Evolutionary conservation across 1,140 invertebrate species (phyloP).

Genomic region (Zaprionus kolodkinae): DNA sequence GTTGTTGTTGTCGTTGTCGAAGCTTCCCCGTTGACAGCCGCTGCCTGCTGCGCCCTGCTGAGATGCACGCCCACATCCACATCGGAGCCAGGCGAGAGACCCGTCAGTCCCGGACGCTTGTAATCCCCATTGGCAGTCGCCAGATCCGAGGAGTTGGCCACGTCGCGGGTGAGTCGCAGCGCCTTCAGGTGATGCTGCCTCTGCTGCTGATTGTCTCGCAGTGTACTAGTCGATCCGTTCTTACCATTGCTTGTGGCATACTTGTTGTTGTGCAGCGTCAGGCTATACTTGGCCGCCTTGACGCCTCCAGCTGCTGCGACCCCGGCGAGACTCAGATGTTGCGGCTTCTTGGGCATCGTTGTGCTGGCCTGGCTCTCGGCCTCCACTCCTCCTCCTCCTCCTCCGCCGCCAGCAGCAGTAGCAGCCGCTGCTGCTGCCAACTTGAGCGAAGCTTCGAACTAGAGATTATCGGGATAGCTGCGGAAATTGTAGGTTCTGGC

Average conservation of each 20-base stretch:
- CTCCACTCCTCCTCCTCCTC: too few relatives aligned
- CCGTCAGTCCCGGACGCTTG: slow-evolving; percentile 44
- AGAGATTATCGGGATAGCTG: slow-evolving; percentile 83
- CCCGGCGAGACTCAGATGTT: slow-evolving; percentile 63
- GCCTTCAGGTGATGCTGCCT: slow-evolving; percentile 69
- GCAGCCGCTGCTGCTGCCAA: slow-evolving; percentile 61
- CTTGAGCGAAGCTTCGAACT: slow-evolving; percentile 81
- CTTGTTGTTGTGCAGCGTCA: slow-evolving; percentile 56
- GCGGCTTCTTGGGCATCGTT: slow-evolving; percentile 75
- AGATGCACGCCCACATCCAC: slow-evolving; percentile 61
- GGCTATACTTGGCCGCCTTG: slow-evolving; percentile 45
- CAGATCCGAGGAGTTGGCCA: slow-evolving; percentile 18
- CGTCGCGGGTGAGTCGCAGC: slow-evolving; percentile 60
- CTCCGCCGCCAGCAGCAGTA: too few relatives aligned
- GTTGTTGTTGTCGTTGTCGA: slow-evolving; percentile 46
- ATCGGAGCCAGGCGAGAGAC: slow-evolving; percentile 45
- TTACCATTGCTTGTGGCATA: slow-evolving; percentile 45
- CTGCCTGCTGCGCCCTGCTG: slow-evolving; percentile 31
- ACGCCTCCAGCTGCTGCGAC: not conserved
- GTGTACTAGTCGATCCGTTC: slow-evolving; percentile 21
- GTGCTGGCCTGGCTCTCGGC: slow-evolving; percentile 29
- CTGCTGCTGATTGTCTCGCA: slow-evolving; percentile 69
- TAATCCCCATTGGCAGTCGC: slow-evolving; percentile 39
- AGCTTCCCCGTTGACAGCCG: slow-evolving; percentile 57
- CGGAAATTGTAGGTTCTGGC: slow-evolving; percentile 83